Base-by-base conservation (phyloP, 2,888 invertebrate genomes). In the Orthosia incerta region DNA sequence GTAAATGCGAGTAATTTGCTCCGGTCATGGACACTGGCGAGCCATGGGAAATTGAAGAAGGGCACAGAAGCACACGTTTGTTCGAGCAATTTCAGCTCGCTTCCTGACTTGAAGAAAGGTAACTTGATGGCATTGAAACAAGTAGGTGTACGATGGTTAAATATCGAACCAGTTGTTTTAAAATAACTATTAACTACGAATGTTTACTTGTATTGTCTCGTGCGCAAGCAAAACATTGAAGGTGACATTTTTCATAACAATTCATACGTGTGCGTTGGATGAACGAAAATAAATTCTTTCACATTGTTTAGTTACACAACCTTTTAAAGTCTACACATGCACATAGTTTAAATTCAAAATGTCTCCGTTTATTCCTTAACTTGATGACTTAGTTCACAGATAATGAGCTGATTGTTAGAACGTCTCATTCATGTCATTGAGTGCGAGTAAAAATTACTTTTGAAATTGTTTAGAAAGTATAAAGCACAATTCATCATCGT, bases 1-100 rank as follows among this genome's bases (percentile, higher is more conserved):
- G 80, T 85, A 81, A 79, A 82, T 76, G 85, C 75, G 79, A 84
- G 79, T 78, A 80, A 89, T 90, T 87, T 78, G 84, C 75, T 85
- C 66, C 80, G 87, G 86, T 87, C 86, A 84, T 87, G 88, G 88
- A 83, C 89, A 84, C 62, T 75, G 45, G 66, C 55, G 20, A 71
- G 56, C 76, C 73, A 84, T 79, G 81, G 63, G 78, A 77, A 84
- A 74, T 56, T 70, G 55, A 74, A 74, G 77, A 71, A 73, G 73
- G 67, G 31, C 66, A 65, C 59, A 62, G 50, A 51, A 20, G 56
- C 48, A 51, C 18, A 20, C 12, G 18, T 61, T 45, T 60, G 46
- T 55, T 13, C 51, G 26, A 71, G 31, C 46, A 67, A 62, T 57
- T 39, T 53, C 12, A 57, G 62, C 16, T 57, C 26, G 60, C 63